Conservation (phyloP, 1,140 invertebrate species). For the Atta texana region DNA sequence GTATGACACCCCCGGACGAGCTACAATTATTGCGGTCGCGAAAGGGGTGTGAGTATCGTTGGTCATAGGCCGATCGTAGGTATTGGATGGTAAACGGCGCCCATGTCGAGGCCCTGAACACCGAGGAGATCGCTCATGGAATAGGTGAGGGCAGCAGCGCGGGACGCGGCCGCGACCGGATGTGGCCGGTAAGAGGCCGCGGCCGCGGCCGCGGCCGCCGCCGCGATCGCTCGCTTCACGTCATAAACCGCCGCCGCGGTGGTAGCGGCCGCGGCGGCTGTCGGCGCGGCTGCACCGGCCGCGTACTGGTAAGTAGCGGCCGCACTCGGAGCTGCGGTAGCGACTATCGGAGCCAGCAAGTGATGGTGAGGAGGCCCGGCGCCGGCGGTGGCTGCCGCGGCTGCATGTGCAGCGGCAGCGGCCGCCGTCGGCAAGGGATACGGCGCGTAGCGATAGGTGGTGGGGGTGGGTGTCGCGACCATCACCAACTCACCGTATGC, state of each 20-base stretch:
- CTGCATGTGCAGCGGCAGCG: not conserved
- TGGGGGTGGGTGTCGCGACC: constrained; percentile 88
- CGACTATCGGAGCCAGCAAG: too few species aligned
- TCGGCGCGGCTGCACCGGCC: too few species aligned
- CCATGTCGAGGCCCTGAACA: constrained; percentile 89
- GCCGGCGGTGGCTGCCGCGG: too few species aligned
- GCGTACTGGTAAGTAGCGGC: too few species aligned
- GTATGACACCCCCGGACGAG: not conserved
- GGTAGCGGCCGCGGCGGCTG: too few species aligned
- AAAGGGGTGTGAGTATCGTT: constrained; percentile 86
- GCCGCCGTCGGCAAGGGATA: constrained; percentile 85
- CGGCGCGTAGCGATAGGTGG: constrained; percentile 89
- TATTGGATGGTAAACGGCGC: constrained; percentile 88
- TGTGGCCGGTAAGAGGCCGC: constrained; percentile 86
- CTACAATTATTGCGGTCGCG: constrained; percentile 86
- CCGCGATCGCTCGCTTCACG: too few species aligned
- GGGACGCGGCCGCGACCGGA: constrained; percentile 84
- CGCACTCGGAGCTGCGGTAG: too few species aligned
- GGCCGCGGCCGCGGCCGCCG: constrained; percentile 63
- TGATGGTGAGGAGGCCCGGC: too few species aligned
- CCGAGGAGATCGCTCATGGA: constrained; percentile 90
- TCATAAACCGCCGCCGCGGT: too few species aligned
- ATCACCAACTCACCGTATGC: constrained; percentile 98
- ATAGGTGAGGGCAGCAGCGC: constrained; percentile 88
- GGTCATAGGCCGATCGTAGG: constrained; percentile 91